Conservation (phyloP, 2,113 vertebrate genomes). For the Microtus ochrogaster region DNA sequence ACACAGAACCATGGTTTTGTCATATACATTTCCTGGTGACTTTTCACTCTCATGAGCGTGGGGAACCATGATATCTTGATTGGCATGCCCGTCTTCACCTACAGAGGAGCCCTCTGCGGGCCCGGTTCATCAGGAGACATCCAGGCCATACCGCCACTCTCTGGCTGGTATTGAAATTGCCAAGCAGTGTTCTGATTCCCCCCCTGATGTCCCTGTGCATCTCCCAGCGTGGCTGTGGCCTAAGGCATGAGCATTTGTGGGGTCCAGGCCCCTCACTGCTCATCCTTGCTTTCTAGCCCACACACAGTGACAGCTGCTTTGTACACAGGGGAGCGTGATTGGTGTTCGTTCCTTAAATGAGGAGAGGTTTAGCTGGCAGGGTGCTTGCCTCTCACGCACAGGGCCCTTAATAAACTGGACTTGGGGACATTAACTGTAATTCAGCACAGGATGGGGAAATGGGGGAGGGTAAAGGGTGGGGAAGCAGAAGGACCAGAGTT, state of each 20-base stretch:
- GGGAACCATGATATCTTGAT: not conserved
- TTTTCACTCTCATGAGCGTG: not conserved
- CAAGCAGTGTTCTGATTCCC: accelerated
- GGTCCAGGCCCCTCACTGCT: accelerated
- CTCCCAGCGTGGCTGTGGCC: not conserved
- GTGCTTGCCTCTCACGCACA: not conserved
- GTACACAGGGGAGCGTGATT: accelerated
- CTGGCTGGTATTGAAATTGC: too few species aligned
- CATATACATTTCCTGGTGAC: too few species aligned
- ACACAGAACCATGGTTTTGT: accelerated
- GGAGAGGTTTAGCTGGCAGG: not conserved
- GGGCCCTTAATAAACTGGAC: not conserved
- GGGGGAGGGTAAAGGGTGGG: accelerated
- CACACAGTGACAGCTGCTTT: accelerated
- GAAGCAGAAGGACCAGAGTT: not conserved
- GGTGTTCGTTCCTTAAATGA: not conserved
- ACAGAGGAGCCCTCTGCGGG: not conserved
- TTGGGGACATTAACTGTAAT: not conserved
- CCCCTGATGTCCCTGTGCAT: too few species aligned
- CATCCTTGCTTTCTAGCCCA: accelerated
- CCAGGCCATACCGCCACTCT: accelerated
- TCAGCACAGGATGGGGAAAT: too few species aligned
- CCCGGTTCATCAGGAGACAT: accelerated
- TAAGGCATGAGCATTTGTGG: accelerated
- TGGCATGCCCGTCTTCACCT: accelerated